Evolutionary conservation across 2,888 invertebrate genomes (phyloP).

Genomic region (Drosophila setosimentum): DNA sequence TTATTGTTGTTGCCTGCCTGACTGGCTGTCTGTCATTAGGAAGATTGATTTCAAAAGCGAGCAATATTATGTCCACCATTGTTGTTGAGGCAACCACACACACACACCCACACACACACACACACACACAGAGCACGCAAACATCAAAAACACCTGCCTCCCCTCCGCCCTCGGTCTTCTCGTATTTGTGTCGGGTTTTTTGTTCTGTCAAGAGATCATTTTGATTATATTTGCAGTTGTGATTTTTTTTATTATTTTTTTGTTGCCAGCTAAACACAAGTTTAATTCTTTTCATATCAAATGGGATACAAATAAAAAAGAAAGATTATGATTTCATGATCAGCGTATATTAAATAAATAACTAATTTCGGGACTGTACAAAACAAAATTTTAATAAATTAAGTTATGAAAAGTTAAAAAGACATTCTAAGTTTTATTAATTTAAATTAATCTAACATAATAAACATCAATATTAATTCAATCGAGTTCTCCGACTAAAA

Average conservation of each 20-base stretch:
- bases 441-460: neutral
- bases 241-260: slow-evolving; percentile 2
- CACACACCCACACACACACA: slow-evolving; percentile 20
- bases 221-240: slow-evolving; percentile 56
- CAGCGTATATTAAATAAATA: neutral
- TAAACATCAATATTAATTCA: neutral
- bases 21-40: slow-evolving; percentile 72
- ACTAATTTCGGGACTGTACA: neutral
- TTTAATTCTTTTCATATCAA: slow-evolving; percentile 36
- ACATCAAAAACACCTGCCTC: slow-evolving; percentile 29
- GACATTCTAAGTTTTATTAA: neutral
- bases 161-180: neutral
- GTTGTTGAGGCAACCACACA: slow-evolving; percentile 52
- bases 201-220: slow-evolving; percentile 52
- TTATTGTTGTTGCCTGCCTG: slow-evolving; percentile 45
- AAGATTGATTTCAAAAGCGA: slow-evolving; percentile 77
- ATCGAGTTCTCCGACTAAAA: neutral
- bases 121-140: slow-evolving; percentile 25
- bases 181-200: slow-evolving; percentile 15
- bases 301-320: neutral
- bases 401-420: neutral
- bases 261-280: slow-evolving; percentile 34
- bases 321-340: slow-evolving; percentile 10
- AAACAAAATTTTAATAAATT: neutral
- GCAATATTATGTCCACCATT: slow-evolving; percentile 56